Percentiles rank a stretch among this genome's conserved stretches.
phyloP scores from a whole-genome alignment of 2,888 invertebrate genomes.

The Aproaerema taeniolella region DNA sequence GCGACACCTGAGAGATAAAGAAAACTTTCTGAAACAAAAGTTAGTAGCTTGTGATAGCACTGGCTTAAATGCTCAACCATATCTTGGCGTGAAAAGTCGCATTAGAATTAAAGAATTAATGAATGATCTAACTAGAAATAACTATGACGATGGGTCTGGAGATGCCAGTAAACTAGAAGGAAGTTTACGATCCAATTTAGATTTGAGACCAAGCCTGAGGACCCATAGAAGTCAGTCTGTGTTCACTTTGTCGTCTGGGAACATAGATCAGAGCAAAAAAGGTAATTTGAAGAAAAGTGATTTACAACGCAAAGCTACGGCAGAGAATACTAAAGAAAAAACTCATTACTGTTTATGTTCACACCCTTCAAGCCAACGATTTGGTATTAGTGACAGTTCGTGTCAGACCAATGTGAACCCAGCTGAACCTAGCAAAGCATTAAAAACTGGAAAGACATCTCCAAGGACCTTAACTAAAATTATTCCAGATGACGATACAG shows the following conservation, averaged over 20 bases:
- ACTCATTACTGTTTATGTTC: slow-evolving; percentile 53
- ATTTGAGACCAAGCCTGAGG: slow-evolving; percentile 30
- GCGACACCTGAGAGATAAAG: slow-evolving; percentile 57
- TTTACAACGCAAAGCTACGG: too few species aligned
- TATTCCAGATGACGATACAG: slow-evolving; percentile 13
- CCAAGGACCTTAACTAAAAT: slow-evolving; percentile 4
- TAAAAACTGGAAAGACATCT: neutral
- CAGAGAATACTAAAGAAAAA: too few species aligned
- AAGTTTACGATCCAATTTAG: slow-evolving; percentile 36
- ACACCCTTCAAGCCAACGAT: too few species aligned
- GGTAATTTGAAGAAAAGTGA: slow-evolving; percentile 41
- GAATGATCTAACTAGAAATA: slow-evolving; percentile 64
- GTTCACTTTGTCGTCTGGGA: slow-evolving; percentile 61
- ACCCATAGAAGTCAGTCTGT: slow-evolving; percentile 62
- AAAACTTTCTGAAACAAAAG: slow-evolving; percentile 61
- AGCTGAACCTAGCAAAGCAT: too few species aligned
- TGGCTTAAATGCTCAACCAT: slow-evolving; percentile 33
- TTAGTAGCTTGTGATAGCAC: slow-evolving; percentile 44
- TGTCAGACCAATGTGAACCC: slow-evolving; percentile 53
- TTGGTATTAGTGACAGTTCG: slow-evolving; percentile 46
- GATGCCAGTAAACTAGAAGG: slow-evolving; percentile 67
- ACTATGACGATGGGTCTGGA: slow-evolving; percentile 65
- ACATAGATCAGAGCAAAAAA: slow-evolving; percentile 43
- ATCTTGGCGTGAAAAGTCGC: slow-evolving; percentile 34
- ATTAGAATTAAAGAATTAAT: slow-evolving; percentile 53